phyloP scores from a whole-genome alignment of 2,113 vertebrate genomes.

The Notiomystis cincta region DNA sequence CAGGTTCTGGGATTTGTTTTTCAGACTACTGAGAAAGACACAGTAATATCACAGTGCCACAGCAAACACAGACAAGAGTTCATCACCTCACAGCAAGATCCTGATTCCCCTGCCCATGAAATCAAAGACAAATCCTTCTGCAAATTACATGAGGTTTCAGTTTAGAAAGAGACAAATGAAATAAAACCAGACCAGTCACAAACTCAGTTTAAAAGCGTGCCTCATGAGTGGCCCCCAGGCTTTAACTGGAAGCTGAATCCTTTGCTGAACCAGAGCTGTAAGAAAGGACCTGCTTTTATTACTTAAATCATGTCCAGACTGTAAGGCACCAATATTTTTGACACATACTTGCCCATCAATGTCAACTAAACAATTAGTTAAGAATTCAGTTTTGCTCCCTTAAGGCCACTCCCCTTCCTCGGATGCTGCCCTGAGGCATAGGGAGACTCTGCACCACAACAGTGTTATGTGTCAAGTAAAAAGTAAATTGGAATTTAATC shows the following conservation, averaged over 20 bases:
- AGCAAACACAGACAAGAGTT: neutral
- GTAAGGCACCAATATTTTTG: neutral
- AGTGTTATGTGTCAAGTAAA: neutral
- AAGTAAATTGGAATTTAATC: neutral
- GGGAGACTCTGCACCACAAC: neutral
- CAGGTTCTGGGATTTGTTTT: conserved; percentile 47
- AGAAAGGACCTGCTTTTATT: neutral
- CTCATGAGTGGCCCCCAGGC: neutral
- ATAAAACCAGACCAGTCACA: neutral
- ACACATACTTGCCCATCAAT: neutral
- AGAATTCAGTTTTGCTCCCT: neutral
- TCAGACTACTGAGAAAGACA: neutral
- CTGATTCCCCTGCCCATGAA: neutral
- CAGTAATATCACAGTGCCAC: neutral
- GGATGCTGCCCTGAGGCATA: neutral
- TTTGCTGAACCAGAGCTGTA: neutral
- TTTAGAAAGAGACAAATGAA: neutral
- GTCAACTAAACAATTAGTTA: neutral
- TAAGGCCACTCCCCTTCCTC: neutral
- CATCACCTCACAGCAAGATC: neutral
- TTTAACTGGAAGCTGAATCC: neutral
- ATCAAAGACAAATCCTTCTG: neutral
- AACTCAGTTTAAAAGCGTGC: neutral
- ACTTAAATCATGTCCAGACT: neutral
- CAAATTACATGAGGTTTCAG: neutral